Base-by-base conservation (phyloP, 1,140 invertebrate species). In the Neotoxoptera formosana region DNA sequence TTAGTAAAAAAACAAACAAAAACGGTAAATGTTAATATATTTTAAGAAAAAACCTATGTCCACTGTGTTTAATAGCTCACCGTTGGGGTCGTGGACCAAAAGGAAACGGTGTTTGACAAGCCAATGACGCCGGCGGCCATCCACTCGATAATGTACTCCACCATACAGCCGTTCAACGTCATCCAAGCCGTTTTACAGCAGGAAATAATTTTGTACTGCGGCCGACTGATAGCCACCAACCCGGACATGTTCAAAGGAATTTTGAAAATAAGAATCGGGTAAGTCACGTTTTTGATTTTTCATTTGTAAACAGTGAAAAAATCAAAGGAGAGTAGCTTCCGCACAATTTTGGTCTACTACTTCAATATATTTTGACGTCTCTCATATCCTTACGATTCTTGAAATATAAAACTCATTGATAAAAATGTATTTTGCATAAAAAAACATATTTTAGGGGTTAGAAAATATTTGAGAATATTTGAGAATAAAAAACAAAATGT, bases 131-230 rank as follows among this genome's bases (percentile, higher is more conserved):
- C 99, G 0, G 96, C 97, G 7, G 98, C 99, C 95, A 98, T 99
- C 86, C 97, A 98, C 94, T 97, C 97, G 41, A 97, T 98, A 2
- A 97, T 98, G 96, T 98, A 98, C 94, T 97, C 96, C 6, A 97
- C 97, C 21, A 97, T 98, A 94, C 97, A 98, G 95, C 97, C 97
- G 0, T 97, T 98, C 95, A 97, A 99, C 95, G 96, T 99, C 3
- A 97, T 99, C 92, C 98, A 99, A 94, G 98, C 99, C 20, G 99
- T 99, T 41, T 95, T 99, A n/a, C 99, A 99, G 95, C 97, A 98
- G 95, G 98, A 99, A 95, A 96, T 99, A 87, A 97, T 99, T 21
- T 95, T 99, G 1, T 99, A 99, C 95, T 98, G 99, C 95, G 99
- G 99, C 14, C 97, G 98, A 94, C 96, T 99, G 51, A 99, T 99